Base-by-base conservation (phyloP, 2,797 vertebrate genomes). In the Sebastes flavidus region DNA sequence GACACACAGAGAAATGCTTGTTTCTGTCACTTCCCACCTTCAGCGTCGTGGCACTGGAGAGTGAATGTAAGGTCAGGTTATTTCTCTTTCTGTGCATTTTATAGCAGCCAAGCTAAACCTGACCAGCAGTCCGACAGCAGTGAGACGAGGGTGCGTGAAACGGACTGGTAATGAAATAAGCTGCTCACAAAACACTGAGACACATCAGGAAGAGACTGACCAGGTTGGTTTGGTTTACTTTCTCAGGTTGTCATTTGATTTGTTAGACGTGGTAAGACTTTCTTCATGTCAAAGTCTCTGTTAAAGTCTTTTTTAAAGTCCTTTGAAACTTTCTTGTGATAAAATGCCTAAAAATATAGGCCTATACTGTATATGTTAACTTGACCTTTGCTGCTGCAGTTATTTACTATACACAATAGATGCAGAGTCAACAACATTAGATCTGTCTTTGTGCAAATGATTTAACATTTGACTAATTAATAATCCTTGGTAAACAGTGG, bases 1-100 rank as follows among this genome's bases (percentile, higher is more conserved):
- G 61, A 87, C 76, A 32, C 80, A 93, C 92, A 94, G 89, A 93
- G 92, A 88, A 81, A 84, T 77, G 84, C 86, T 91, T 94, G 93
- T 95, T 94, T 91, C 89, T 86, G 88, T 91, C 88, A 89, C 84
- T 89, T 92, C 82, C 90, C 87, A 83, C 82, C 84, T 91, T 89
- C 66, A 70, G 83, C 81, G 38, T 87, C 76, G 87, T 91, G 88
- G 90, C 89, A 86, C 59, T 82, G 70, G 59, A 77, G 83, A 89
- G 79, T 84, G 86, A 86, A 90, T 62, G 78, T 85, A 75, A 89
- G 84, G 88, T 94, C 89, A 91, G 85, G 74, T 78, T 84, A 78
- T 84, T 85, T 86, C 82, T 86, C 76, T 74, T 75, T 82, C 68
- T 75, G 65, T 75, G 65, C 18, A 36, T 86, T 84, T 88, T 65